These are phyloP conservation scores for Aphrophora alni DNA, from an alignment of 2,888 invertebrate species.

Conservation along the genomic window DNA sequence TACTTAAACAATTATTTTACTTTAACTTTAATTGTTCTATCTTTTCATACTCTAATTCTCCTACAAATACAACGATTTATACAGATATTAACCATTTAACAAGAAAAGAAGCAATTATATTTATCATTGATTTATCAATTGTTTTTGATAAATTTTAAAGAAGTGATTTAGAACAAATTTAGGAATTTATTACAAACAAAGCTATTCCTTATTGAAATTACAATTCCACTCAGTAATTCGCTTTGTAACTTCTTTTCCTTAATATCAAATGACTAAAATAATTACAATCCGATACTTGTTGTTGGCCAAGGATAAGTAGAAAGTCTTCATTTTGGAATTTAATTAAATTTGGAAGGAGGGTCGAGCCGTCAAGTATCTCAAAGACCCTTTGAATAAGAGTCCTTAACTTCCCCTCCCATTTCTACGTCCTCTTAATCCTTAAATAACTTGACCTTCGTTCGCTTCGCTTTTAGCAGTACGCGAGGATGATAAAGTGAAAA, in stretches of 20 bases:
- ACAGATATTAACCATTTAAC: too few species aligned
- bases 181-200: too few species aligned
- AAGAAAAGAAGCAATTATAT: too few species aligned
- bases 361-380: neutral
- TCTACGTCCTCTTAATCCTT: neutral
- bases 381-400: neutral
- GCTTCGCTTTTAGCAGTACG: neutral
- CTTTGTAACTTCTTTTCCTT: neutral
- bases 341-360: neutral
- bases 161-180: too few species aligned
- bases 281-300: neutral
- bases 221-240: too few species aligned
- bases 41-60: too few species aligned
- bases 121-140: too few species aligned
- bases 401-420: neutral
- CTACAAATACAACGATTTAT: too few species aligned
- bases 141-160: too few species aligned
- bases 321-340: neutral
- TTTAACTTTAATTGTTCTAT: too few species aligned
- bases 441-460: slow-evolving; percentile 2
- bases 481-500: neutral
- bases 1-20: too few species aligned
- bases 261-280: neutral
- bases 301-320: neutral
- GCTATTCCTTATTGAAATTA: too few species aligned